These are phyloP conservation scores for Holothuria scabra DNA, from an alignment of 53 echinoderm and acorn worm species.

Conservation along the genomic window DNA sequence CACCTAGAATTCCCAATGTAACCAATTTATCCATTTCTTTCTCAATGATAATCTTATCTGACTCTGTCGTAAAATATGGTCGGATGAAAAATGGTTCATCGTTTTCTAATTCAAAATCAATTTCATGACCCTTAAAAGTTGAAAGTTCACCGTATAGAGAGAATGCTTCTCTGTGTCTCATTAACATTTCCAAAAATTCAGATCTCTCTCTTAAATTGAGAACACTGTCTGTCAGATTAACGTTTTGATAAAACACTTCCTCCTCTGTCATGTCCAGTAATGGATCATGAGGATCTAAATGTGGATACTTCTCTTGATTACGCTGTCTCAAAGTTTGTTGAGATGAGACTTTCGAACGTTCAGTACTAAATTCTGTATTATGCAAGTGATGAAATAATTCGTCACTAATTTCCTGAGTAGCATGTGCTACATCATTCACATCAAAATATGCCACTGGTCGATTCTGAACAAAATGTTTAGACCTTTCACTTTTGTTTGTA, in stretches of 20 bases:
- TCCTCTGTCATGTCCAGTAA: constrained; percentile 45
- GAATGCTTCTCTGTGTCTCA: constrained; percentile 57
- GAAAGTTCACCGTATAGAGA: constrained; percentile 51
- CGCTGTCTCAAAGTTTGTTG: constrained; percentile 23
- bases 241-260: not conserved
- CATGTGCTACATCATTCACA: too few relatives aligned
- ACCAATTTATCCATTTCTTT: constrained; percentile 50
- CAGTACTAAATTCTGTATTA: not conserved
- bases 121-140: constrained; percentile 48
- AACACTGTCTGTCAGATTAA: constrained; percentile 25
- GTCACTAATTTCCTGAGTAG: too few relatives aligned
- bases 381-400: not conserved
- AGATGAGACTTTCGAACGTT: not conserved
- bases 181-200: not conserved
- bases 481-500: too few relatives aligned
- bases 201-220: not conserved
- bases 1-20: too few relatives aligned
- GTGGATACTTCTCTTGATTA: constrained; percentile 45
- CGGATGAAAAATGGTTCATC: not conserved
- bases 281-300: constrained; percentile 39
- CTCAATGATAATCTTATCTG: constrained; percentile 35
- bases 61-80: constrained; percentile 47
- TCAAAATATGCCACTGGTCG: too few relatives aligned
- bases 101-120: constrained; percentile 52
- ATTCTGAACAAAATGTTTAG: too few relatives aligned